phyloP scores from a whole-genome alignment of 2,113 vertebrate genomes.

The Nerophis ophidion region DNA sequence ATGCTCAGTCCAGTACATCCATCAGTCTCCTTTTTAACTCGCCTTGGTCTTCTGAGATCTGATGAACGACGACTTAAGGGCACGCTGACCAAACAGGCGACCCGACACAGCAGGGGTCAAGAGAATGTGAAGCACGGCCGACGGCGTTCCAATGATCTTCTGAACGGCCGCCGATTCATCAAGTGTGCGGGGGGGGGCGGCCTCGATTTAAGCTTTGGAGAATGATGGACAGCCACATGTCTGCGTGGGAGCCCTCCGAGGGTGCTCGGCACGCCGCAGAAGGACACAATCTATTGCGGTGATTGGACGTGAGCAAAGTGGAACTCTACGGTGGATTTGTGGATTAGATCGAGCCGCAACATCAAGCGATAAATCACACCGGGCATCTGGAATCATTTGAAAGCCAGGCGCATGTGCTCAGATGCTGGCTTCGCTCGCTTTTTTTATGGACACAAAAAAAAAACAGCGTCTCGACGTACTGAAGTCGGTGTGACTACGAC shows the following conservation, averaged over 20 bases:
- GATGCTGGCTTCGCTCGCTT: constrained; percentile 14
- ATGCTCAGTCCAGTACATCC: constrained; percentile 38
- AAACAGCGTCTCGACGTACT: not conserved
- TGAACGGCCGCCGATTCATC: constrained; percentile 57
- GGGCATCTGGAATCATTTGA: constrained; percentile 13
- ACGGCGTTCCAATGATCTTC: constrained; percentile 35
- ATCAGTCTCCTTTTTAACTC: constrained; percentile 39
- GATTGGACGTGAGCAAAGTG: constrained; percentile 33
- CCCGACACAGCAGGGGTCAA: constrained; percentile 29
- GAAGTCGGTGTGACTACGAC: too few relatives aligned
- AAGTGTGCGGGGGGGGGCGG: constrained; percentile 27
- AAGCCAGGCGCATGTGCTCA: constrained; percentile 21
- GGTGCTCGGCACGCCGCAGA: constrained; percentile 21
- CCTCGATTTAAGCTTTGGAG: constrained; percentile 40
- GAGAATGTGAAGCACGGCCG: constrained; percentile 29
- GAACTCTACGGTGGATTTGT: constrained; percentile 37
- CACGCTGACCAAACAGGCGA: constrained; percentile 21
- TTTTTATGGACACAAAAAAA: not conserved
- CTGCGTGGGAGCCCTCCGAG: constrained; percentile 29
- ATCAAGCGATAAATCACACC: constrained; percentile 16
- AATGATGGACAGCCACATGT: constrained; percentile 45
- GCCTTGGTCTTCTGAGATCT: constrained; percentile 29
- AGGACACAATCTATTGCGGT: constrained; percentile 44
- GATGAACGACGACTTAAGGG: constrained; percentile 25
- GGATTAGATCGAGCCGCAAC: constrained; percentile 24